Percentiles rank a stretch among this genome's conserved stretches.
Conservation (phyloP, 1,140 invertebrate species). For the Pemphigus obesinymphae region DNA sequence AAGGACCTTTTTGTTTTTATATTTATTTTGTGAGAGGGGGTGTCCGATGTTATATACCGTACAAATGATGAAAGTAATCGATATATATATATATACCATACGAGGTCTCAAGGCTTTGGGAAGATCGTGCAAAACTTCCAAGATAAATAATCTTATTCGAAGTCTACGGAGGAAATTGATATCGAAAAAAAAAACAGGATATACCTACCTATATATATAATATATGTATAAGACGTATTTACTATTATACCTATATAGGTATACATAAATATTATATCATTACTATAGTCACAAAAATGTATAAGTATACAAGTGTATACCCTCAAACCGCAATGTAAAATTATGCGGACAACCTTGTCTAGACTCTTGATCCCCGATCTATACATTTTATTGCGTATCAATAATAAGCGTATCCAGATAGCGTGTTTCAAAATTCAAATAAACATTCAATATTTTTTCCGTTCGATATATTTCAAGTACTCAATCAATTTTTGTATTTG, state of each 20-base stretch:
- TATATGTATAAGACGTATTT: not conserved
- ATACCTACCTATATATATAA: not conserved
- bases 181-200: constrained; percentile 9
- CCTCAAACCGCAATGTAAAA: not conserved
- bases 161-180: not conserved
- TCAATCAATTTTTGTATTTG: too few species aligned
- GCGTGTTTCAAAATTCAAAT: too few species aligned
- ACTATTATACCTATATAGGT: not conserved
- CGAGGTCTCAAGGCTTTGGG: constrained; percentile 1
- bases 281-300: not conserved
- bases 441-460: too few species aligned
- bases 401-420: too few species aligned
- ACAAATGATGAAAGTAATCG: constrained; percentile 2
- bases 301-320: not conserved
- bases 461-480: too few species aligned
- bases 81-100: not conserved
- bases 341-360: not conserved
- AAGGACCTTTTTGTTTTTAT: constrained; percentile 22
- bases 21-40: not conserved
- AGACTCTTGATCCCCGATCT: not conserved
- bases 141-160: not conserved
- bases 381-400: too few species aligned
- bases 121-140: constrained; percentile 1
- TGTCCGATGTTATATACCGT: not conserved
- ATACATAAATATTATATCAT: not conserved